These are phyloP conservation scores for Aurelia aurita complex sp. Pacific DNA, from an alignment of 30 jellyfish, hydroid and myxozoan genomes.

Conservation along the genomic window DNA sequence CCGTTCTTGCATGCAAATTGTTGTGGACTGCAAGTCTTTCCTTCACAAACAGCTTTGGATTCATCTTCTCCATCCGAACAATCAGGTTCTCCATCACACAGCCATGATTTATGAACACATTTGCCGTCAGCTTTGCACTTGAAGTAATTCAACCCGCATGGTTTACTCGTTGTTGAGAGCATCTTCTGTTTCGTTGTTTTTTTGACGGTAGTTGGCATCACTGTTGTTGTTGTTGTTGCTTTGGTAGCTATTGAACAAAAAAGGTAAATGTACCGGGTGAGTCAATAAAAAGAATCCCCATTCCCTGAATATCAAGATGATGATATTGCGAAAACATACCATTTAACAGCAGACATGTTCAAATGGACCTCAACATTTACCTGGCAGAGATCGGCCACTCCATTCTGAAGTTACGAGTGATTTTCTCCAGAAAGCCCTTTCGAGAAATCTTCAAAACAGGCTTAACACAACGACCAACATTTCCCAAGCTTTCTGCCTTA, in stretches of 20 bases:
- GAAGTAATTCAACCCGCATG: constrained; percentile 42
- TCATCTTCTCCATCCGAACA: constrained; percentile 91
- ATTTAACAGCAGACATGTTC: too few species aligned
- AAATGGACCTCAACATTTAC: too few species aligned
- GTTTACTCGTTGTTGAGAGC: constrained; percentile 53
- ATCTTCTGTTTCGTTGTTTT: constrained; percentile 43
- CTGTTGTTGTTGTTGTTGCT: constrained; percentile 15
- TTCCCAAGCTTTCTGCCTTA: too few species aligned
- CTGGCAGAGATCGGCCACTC: too few species aligned
- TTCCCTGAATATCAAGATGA: too few species aligned
- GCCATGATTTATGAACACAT: constrained; percentile 76
- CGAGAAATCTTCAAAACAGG: too few species aligned
- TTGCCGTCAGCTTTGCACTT: constrained; percentile 39
- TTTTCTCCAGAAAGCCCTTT: too few species aligned
- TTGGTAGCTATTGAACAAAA: neutral
- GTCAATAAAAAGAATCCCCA: too few species aligned
- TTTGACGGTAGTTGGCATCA: constrained; percentile 14
- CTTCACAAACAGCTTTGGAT: constrained; percentile 45
- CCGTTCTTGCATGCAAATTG: constrained; percentile 87
- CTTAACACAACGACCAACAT: too few species aligned
- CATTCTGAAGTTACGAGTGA: too few species aligned
- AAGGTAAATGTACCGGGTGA: too few species aligned
- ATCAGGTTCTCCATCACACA: constrained; percentile 92
- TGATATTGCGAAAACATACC: too few species aligned
- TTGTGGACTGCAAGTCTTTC: constrained; percentile 49